These are phyloP conservation scores for Dascillus cervinus DNA, from an alignment of 2,888 invertebrate species.

Conservation along the genomic window DNA sequence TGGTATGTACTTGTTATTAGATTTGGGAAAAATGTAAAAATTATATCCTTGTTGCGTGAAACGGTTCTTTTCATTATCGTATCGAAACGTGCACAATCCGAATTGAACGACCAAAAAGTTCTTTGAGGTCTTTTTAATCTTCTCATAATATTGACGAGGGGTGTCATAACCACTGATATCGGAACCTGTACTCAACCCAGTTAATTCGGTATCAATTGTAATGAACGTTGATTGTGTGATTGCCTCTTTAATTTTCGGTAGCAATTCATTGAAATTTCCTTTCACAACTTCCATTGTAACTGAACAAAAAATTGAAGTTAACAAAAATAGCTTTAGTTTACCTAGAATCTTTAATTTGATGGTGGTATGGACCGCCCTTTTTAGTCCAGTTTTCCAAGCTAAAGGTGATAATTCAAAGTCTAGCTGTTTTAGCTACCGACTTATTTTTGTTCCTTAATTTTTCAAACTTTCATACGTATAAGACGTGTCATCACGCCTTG, in stretches of 20 bases:
- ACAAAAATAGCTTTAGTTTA: too few relatives aligned
- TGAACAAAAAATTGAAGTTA: too few relatives aligned
- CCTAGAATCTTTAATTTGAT: too few relatives aligned
- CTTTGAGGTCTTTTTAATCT: constrained; percentile 50
- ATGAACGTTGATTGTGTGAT: constrained; percentile 65
- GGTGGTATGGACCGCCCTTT: too few relatives aligned
- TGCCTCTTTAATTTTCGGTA: constrained; percentile 57
- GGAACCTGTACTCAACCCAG: constrained; percentile 58
- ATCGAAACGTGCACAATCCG: constrained; percentile 57
- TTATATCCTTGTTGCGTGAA: constrained; percentile 63
- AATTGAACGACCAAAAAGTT: constrained; percentile 65
- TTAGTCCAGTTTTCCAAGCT: too few relatives aligned
- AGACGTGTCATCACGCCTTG: too few relatives aligned
- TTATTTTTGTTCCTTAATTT: too few relatives aligned
- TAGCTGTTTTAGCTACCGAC: too few relatives aligned
- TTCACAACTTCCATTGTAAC: too few relatives aligned
- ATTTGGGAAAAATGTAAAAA: constrained; percentile 63
- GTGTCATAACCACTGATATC: constrained; percentile 62
- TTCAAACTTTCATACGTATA: too few relatives aligned
- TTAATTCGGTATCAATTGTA: constrained; percentile 77
- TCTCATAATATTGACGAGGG: constrained; percentile 58
- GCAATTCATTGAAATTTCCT: constrained; percentile 68
- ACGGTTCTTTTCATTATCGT: constrained; percentile 44
- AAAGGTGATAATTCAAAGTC: too few relatives aligned
- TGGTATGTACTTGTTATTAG: constrained; percentile 48